Base-by-base conservation (phyloP, 2,888 invertebrate species). In the Halictus quadricinctus region DNA sequence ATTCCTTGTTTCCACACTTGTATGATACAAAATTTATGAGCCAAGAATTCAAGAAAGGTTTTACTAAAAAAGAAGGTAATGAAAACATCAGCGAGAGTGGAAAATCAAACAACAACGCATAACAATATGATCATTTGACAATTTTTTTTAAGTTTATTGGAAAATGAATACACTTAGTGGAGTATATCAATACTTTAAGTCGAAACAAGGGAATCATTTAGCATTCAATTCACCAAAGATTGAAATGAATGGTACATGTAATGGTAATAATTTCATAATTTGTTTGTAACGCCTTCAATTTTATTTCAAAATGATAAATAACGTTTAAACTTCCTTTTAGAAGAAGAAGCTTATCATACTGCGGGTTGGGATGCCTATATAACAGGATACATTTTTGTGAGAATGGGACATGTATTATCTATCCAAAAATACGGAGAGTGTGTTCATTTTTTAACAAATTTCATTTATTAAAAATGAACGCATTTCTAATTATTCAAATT, bases 311-410 rank as follows among this genome's bases (percentile, higher is more conserved):
- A 25, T 36, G 46, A 29, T 46, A 69, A 72, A 50, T 70, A 29
- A 18, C 7, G 70, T 66, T 75, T 15, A 74, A 79, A 74, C 13
- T 41, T 18, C 7, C n/a, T 50, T 79, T 48, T n/a, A 89, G 91
- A 83, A 46, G 46, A 82, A 29, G 92, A 91, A 64, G 91, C 91
- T 58, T 95, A 94, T 90, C 98, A 98, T 90, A 96, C 97, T 92
- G 98, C 98, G n/a, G 98, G 97, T 1, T 98, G 97, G 96, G 98
- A 98, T 94, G 97, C 98, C 0, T 97, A 96, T 93, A 96, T 97
- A 90, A 96, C 97, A 79, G 98, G 97, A 0, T 96, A 96, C 93
- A 96, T 97, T 91, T 97, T 97, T 94, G 94, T 97, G 58, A 95
- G 96, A 76, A 95, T 97, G 91, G 96, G 96, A 0, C 96, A 97